These are phyloP conservation scores for Gobio occitaniae DNA, from an alignment of 2,797 vertebrate genomes.

Conservation along the genomic window DNA sequence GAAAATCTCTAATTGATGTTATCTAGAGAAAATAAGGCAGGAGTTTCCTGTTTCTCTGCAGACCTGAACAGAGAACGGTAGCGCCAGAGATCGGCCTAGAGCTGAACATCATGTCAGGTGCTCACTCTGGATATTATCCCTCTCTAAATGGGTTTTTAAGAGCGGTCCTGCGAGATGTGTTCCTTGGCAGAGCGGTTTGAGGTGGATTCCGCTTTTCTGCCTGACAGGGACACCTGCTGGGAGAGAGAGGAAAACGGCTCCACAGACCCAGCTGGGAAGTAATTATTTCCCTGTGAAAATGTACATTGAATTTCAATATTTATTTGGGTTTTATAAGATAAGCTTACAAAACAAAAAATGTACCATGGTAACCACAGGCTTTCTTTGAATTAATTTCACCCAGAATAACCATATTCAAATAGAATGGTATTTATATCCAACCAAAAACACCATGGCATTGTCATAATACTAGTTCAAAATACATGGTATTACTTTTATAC, in stretches of 20 bases:
- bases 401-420: not conserved
- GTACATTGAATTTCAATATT: not conserved
- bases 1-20: slow-evolving; percentile 56
- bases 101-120: slow-evolving; percentile 16
- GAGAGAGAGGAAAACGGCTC: slow-evolving; percentile 70
- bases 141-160: slow-evolving; percentile 64
- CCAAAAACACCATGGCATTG: not conserved
- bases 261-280: not conserved
- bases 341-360: too few relatives aligned
- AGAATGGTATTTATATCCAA: not conserved
- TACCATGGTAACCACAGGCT: not conserved
- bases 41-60: slow-evolving; percentile 25
- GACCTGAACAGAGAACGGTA: not conserved
- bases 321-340: not conserved
- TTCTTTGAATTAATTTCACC: not conserved
- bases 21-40: slow-evolving; percentile 46
- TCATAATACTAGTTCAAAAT: not conserved
- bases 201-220: slow-evolving; percentile 69
- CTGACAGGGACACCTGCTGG: slow-evolving; percentile 79
- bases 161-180: slow-evolving; percentile 57
- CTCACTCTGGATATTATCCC: slow-evolving; percentile 43
- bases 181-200: slow-evolving; percentile 59
- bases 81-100: not conserved
- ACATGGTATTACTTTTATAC: slow-evolving; percentile 59
- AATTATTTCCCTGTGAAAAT: not conserved